Base-by-base conservation (phyloP, 2,113 vertebrate genomes). In the Cyanoliseus patagonus region DNA sequence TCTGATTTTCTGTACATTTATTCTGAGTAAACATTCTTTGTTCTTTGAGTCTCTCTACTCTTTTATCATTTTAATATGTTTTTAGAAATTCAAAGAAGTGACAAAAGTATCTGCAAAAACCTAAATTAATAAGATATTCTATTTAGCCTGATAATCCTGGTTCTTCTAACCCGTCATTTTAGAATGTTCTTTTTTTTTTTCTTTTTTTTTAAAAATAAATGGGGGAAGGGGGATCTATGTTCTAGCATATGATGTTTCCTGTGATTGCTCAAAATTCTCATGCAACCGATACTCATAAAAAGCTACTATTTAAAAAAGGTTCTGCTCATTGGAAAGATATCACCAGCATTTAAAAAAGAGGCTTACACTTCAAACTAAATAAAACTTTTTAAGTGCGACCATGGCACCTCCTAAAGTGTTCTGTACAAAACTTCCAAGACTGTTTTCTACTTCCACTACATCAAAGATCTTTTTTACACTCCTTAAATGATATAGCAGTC, bases 1-100 rank as follows among this genome's bases (percentile, higher is more conserved):
- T 92, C 47, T 96, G 75, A 90, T 78, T 64, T 92, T 94, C 79
- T 90, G 46, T 55, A 72, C 83, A 90, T 75, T 92, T 93, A 88
- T 93, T 93, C 82, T 68, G 68, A 83, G 68, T 78, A 30, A 93
- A 81, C 47, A 90, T 59, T 68, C 75, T 93, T 95, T 93, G 55
- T 90, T 93, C 79, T 73, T 85, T 2, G 4, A 90, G 35, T 51
- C 44, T 57, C 23, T 83, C 25, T 83, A 69, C 15, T 79, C 30
- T 86, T 25, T 88, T 88, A 74, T 69, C 22, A 5, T 39, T 92
- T 81, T 81, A 90, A 51, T 83, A 49, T n/a, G 70, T 66, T 77
- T 88, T 88, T 67, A 52, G 17, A 88, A 93, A 74, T 90, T 83
- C 88, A 88, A 96, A 13, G 23, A 83, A 44, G 10, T 87, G 78